These are phyloP conservation scores for Julus scandinavius DNA, from an alignment of 2,888 invertebrate genomes.

Conservation along the genomic window DNA sequence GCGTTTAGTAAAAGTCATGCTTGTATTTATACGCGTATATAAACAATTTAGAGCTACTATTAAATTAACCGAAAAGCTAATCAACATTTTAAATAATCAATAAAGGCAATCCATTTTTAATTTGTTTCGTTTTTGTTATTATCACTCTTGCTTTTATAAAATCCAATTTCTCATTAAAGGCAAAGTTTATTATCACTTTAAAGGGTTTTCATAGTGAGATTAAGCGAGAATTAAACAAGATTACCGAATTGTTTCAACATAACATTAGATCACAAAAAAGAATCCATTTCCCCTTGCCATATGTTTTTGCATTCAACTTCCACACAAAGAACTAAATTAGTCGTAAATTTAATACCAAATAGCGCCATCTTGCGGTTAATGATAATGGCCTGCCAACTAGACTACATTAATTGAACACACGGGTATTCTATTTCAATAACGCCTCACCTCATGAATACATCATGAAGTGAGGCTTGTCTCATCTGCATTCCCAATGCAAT, in stretches of 20 bases:
- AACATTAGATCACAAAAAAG: too few species aligned
- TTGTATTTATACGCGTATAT: neutral
- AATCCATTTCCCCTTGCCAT: neutral
- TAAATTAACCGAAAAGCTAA: neutral
- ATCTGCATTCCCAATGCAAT: neutral
- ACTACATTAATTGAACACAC: neutral
- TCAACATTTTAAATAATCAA: neutral
- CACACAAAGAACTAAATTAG: neutral
- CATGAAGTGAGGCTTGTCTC: neutral
- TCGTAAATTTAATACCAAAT: too few species aligned
- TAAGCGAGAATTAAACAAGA: too few species aligned
- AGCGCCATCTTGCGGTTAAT: neutral
- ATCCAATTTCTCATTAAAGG: neutral
- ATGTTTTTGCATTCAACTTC: neutral
- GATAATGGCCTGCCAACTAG: neutral
- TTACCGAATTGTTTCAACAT: too few species aligned
- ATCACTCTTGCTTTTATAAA: neutral
- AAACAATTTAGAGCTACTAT: neutral
- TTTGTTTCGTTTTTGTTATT: neutral
- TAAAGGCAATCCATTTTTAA: too few species aligned
- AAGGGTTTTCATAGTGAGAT: too few species aligned
- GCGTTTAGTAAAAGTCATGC: neutral
- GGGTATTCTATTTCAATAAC: neutral
- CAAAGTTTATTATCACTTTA: too few species aligned
- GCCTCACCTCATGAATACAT: neutral